A percentile compares a stretch with the other conserved stretches of the same genome.
Evolutionary conservation across 2,797 vertebrate genomes (phyloP).

Genomic region (Eremophila alpestris): DNA sequence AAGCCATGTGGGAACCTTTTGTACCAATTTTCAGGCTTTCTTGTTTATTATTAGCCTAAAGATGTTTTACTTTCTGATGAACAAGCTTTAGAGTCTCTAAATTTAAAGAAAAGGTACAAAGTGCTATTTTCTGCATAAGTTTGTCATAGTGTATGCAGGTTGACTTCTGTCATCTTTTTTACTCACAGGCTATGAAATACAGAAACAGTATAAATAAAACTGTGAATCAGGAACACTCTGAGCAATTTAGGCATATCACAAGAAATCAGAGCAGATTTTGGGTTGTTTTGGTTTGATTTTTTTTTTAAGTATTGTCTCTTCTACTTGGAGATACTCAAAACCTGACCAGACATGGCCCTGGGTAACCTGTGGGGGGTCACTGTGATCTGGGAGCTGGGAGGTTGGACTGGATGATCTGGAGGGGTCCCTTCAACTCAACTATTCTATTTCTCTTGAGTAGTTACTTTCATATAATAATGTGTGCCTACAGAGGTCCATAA

Average conservation of each 20-base stretch:
- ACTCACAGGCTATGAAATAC: background rate
- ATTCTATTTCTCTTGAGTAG: background rate
- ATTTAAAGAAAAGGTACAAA: background rate
- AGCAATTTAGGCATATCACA: background rate
- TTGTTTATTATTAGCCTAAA: background rate
- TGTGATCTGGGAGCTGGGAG: background rate
- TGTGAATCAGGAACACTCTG: background rate
- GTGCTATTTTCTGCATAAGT: background rate
- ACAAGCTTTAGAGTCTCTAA: background rate
- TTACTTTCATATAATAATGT: background rate
- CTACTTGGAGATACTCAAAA: background rate
- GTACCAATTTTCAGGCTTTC: background rate
- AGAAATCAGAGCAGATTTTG: background rate
- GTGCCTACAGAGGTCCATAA: background rate
- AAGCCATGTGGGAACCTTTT: background rate
- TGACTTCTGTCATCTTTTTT: background rate
- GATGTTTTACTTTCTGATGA: background rate
- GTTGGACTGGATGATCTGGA: background rate
- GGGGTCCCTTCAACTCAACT: background rate
- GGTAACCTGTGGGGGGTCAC: background rate
- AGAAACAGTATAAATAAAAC: background rate
- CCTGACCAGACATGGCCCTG: background rate
- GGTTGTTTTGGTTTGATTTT: background rate
- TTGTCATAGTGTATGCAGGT: background rate
- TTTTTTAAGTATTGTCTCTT: background rate